phyloP scores from a whole-genome alignment of 2,888 invertebrate genomes.

The Sepioteuthis lessoniana region DNA sequence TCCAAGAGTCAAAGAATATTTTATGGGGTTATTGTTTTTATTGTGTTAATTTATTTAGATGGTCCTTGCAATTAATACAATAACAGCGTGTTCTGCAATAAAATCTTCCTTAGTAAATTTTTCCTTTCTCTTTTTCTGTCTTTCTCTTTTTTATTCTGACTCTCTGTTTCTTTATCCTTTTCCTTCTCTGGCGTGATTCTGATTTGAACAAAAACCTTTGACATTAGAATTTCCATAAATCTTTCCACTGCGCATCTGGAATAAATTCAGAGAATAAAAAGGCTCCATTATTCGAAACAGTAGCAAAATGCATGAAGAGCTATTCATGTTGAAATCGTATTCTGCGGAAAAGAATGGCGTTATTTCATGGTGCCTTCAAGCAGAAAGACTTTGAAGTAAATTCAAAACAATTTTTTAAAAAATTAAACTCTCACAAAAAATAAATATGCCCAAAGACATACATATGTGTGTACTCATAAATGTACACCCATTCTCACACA shows the following conservation, averaged over 20 bases:
- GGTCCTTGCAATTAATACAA: not conserved
- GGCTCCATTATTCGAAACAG: not conserved
- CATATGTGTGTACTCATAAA: too few species aligned
- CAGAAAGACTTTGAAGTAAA: not conserved
- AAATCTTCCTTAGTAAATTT: not conserved
- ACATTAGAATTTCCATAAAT: not conserved
- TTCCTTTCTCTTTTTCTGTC: not conserved
- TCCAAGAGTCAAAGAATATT: not conserved
- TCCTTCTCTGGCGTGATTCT: not conserved
- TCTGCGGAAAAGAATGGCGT: not conserved
- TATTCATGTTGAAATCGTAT: not conserved
- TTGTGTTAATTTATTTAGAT: not conserved
- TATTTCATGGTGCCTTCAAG: not conserved
- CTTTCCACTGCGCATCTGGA: not conserved
- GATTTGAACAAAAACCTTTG: not conserved
- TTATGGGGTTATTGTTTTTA: not conserved
- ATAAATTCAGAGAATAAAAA: not conserved
- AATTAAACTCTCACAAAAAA: not conserved
- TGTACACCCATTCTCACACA: too few species aligned
- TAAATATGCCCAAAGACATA: not conserved
- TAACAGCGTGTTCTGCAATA: not conserved
- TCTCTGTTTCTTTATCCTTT: not conserved
- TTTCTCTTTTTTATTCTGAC: not conserved
- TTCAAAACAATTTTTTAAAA: not conserved
- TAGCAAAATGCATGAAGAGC: too few species aligned